Conservation (phyloP, 2,113 vertebrate genomes). For the Lasiurus borealis region DNA sequence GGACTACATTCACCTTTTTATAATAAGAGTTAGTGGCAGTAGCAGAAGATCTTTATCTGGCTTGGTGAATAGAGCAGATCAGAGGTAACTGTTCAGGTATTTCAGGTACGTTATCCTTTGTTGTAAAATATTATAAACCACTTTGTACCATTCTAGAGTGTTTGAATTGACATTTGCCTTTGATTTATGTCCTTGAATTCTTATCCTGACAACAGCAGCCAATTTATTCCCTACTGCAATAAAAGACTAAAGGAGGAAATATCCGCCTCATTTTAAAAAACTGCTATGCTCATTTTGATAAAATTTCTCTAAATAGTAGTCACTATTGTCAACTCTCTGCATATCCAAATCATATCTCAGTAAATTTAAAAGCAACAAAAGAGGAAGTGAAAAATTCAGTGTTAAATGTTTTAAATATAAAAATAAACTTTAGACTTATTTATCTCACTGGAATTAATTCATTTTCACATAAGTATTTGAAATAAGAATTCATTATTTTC, state of each 20-base stretch:
- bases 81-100: not conserved
- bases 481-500: not conserved
- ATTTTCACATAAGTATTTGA: conserved; percentile 16
- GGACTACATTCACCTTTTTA: not conserved
- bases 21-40: not conserved
- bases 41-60: not conserved
- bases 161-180: conserved; percentile 24
- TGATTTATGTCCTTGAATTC: not conserved
- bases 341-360: conserved; percentile 17
- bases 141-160: not conserved
- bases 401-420: conserved; percentile 33
- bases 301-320: conserved; percentile 3
- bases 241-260: not conserved
- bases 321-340: not conserved
- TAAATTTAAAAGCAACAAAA: conserved; percentile 6
- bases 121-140: not conserved
- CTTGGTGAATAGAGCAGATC: not conserved
- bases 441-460: conserved; percentile 19
- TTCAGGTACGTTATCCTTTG: not conserved
- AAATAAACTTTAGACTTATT: not conserved
- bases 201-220: not conserved
- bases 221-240: not conserved
- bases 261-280: not conserved
- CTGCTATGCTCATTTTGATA: conserved; percentile 44
- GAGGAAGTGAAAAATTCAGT: conserved; percentile 28